Evolutionary conservation across 2,888 invertebrate species (phyloP), one percentile per base, ranked within the genome.

Genomic region (Tribolium freemani): DNA sequence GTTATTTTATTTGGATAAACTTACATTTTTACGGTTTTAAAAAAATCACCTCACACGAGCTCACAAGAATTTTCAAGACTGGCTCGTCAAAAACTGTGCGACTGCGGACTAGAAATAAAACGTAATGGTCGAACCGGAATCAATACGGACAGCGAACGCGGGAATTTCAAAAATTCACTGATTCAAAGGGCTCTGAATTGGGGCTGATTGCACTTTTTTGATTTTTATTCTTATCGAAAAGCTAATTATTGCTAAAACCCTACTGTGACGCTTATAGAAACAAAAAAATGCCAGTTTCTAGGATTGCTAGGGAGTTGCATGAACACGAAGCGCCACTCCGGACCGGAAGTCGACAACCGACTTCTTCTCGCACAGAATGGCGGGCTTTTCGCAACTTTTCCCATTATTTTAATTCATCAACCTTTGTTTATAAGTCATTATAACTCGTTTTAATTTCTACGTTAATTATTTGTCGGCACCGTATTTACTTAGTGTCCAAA

Each of bases 21-120:
- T 86, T 82, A 87, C 87, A 83, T 86, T 83, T 83, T 85, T 83
- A 86, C 87, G 83, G 84, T 84, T 86, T 83, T 84, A 83, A 84
- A 84, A 86, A 85, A 86, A 86, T 82, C 85, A 85, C 85, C 84
- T 83, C 84, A 82, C 82, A 83, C 84, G 83, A 85, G 82, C 83
- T 83, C 82, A 84, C 80, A 81, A 83, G 76, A 80, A 82, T 75
- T 74, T 26, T 76, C 79, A 76, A 74, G 73, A 77, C 74, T 69
- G 64, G 77, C 76, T 72, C 53, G 72, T 64, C 78, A 77, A 81
- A 82, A 80, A 79, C 78, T 81, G 58, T 50, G 78, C 81, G 80
- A 72, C 81, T 80, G 81, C 80, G 78, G 74, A 73, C 77, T 60
- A 46, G 51, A 69, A 50, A 53, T 10, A 53, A 45, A 44, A 60